Evolutionary conservation across 2,888 invertebrate genomes (phyloP).

Genomic region (Zaprionus bogoriensis): DNA sequence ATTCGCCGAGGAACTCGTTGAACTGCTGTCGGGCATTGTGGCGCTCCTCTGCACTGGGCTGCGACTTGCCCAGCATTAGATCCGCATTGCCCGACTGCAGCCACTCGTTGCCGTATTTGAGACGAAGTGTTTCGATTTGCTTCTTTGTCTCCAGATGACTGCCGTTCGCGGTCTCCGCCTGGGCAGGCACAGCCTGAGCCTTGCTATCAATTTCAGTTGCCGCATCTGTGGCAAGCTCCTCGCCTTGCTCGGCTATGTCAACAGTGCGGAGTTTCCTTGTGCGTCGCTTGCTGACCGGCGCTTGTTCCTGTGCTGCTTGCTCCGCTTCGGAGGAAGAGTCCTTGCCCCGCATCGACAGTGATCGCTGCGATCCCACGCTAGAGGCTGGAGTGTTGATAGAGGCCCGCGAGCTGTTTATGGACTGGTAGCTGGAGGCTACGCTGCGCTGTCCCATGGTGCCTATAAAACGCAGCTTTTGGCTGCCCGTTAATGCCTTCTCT

Average conservation of each 20-base stretch:
- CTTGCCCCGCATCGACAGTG: conserved; percentile 37
- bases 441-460: conserved; percentile 48
- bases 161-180: conserved; percentile 24
- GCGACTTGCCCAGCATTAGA: conserved; percentile 83
- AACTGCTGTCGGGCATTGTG: conserved; percentile 70
- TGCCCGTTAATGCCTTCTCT: conserved; percentile 84
- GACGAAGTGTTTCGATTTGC: conserved; percentile 85
- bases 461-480: conserved; percentile 74
- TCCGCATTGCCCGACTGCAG: conserved; percentile 84
- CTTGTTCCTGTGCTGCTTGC: neutral
- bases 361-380: conserved; percentile 79
- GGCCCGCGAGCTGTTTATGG: conserved; percentile 48
- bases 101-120: conserved; percentile 86
- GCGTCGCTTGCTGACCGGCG: conserved; percentile 62
- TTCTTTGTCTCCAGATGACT: conserved; percentile 85
- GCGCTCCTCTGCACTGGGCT: conserved; percentile 45
- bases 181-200: neutral
- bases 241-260: conserved; percentile 75
- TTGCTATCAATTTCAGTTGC: neutral
- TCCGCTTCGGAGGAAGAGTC: conserved; percentile 50
- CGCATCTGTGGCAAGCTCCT: conserved; percentile 1
- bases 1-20: conserved; percentile 73
- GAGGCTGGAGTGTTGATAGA: conserved; percentile 77
- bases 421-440: conserved; percentile 23
- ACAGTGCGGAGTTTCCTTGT: conserved; percentile 83